Evolutionary conservation across 1,140 invertebrate species (phyloP), one percentile per base, ranked within the genome.

Genomic region (Chironomus striatipennis): DNA sequence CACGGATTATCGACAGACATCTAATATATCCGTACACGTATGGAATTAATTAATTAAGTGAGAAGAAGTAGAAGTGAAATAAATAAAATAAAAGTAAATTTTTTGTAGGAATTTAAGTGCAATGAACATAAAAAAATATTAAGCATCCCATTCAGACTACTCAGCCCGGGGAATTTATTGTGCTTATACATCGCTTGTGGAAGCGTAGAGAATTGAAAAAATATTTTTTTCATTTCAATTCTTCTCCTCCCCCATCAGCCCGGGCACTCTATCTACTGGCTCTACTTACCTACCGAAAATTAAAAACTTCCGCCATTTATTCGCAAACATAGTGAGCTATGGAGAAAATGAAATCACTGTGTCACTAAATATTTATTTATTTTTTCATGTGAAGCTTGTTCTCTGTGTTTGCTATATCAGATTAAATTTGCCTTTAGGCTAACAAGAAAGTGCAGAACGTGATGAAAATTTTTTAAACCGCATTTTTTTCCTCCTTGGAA

Each of bases 251-350:
- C 24, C 24, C 24, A 34, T 5, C 5, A 34, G 24, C 24, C 24
- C 24, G 24, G 24, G 24, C 24, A 2, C 24, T 34, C 24, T 34
- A 34, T n/a, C n/a, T 34, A 34, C 24, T 34, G 24, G 24, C 24
- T 34, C 24, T 34, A 34, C 47, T 57, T 57, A 57, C 47, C 5
- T 47, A 34, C 15, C n/a, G 47, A 70, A 70, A 70, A 70, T 70
- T 70, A 70, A 70, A 70, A 70, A 21, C 65, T 70, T 70, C 65
- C 65, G 65, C 65, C 65, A 70, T 70, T 70, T 70, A 70, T 70
- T 21, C 17, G 65, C 65, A 57, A 57, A 57, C n/a, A 57, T 57
- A n/a, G 12, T 12, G 10, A 57, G 12, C 15, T 57, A 57, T 57
- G 47, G n/a, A 57, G 15, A 57, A 47, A 57, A n/a, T 57, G 9